phyloP scores from a whole-genome alignment of 1,140 invertebrate species.

The Heliconius himera region DNA sequence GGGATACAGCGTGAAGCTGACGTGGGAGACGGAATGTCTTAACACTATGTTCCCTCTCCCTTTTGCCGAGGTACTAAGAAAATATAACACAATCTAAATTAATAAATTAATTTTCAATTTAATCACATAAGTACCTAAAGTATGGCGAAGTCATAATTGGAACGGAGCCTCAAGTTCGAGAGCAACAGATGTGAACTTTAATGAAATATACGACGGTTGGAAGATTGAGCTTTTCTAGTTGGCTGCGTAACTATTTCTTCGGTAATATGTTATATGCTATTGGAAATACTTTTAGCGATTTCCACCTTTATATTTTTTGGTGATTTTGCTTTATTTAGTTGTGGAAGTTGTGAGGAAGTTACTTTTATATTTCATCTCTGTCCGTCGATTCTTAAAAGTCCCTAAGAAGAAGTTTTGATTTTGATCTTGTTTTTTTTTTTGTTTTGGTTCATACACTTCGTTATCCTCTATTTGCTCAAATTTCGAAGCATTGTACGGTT shows the following conservation, averaged over 20 bases:
- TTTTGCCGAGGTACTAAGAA: neutral
- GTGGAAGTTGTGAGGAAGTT: neutral
- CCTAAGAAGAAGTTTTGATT: too few relatives aligned
- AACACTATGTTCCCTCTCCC: too few relatives aligned
- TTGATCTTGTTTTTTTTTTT: too few relatives aligned
- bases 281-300: neutral
- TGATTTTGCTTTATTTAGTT: neutral
- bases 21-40: too few relatives aligned
- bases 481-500: too few relatives aligned
- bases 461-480: too few relatives aligned
- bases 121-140: neutral
- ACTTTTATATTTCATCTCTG: too few relatives aligned
- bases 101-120: slow-evolving; percentile 15
- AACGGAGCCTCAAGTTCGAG: slow-evolving; percentile 21
- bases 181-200: slow-evolving; percentile 24
- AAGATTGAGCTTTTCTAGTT: slow-evolving; percentile 15
- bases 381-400: too few relatives aligned
- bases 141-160: neutral
- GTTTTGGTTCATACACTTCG: too few relatives aligned
- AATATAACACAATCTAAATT: neutral
- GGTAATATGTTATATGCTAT: slow-evolving; percentile 1
- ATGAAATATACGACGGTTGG: slow-evolving; percentile 25
- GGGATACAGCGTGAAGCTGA: too few relatives aligned
- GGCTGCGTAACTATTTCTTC: slow-evolving; percentile 7
- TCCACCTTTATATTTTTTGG: neutral